Percentiles rank a stretch among this genome's conserved stretches.
These are phyloP conservation scores for Eulemur rufifrons DNA, from an alignment of 2,113 vertebrate genomes.

Conservation along the genomic window DNA sequence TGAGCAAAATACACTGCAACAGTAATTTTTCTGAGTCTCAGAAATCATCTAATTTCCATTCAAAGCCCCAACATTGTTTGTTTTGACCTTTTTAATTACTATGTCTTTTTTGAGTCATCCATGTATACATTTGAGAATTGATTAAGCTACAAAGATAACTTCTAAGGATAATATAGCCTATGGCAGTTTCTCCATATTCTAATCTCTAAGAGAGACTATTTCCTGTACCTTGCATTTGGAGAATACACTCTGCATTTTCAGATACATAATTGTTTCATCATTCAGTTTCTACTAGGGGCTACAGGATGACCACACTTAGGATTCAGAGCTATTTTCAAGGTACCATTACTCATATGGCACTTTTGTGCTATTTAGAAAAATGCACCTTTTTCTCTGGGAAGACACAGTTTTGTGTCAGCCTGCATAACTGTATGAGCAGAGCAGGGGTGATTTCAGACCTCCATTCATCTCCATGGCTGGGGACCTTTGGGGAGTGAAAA, in stretches of 20 bases:
- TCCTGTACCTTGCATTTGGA: neutral
- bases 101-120: slow-evolving; percentile 30
- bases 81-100: slow-evolving; percentile 48
- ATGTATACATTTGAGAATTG: slow-evolving; percentile 14
- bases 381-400: neutral
- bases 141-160: slow-evolving; percentile 35
- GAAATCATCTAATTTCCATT: slow-evolving; percentile 34
- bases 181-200: neutral
- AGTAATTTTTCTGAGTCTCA: slow-evolving; percentile 41
- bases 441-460: neutral
- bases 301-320: neutral
- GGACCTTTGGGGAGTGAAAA: neutral
- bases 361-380: neutral
- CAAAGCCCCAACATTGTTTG: neutral
- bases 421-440: neutral
- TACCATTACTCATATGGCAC: neutral
- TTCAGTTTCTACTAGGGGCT: neutral
- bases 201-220: neutral
- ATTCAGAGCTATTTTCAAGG: neutral
- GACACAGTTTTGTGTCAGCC: neutral
- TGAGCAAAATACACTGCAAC: neutral
- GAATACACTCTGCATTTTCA: neutral
- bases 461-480: neutral
- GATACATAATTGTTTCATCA: neutral
- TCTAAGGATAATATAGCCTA: neutral